Evolutionary conservation across 2,797 vertebrate species (phyloP).

Genomic region (Girardinus metallicus): DNA sequence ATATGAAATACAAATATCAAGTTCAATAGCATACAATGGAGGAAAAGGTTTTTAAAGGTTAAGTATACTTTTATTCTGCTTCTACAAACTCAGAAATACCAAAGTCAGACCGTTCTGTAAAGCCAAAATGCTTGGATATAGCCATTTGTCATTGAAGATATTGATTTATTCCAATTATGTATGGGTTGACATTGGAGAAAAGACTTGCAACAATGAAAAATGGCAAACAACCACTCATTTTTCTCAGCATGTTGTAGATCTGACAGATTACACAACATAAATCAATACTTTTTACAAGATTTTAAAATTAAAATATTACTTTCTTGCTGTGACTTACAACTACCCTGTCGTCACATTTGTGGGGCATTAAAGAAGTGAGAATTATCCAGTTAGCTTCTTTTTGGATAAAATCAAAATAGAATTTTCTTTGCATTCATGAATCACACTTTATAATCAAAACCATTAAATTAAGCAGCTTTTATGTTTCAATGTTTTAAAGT

Average conservation of each 20-base stretch:
- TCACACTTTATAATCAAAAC: not conserved
- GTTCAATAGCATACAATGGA: not conserved
- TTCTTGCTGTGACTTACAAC: not conserved
- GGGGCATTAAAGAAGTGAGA: not conserved
- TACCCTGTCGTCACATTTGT: not conserved
- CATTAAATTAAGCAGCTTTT: not conserved
- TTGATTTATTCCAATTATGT: not conserved
- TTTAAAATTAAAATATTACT: not conserved
- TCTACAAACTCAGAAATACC: not conserved
- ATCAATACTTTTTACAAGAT: not conserved
- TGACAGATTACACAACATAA: not conserved
- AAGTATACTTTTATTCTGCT: not conserved
- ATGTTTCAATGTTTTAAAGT: not conserved
- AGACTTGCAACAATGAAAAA: not conserved
- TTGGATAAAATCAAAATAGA: not conserved
- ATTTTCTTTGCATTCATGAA: not conserved
- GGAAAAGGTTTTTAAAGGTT: not conserved
- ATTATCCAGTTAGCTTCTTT: not conserved
- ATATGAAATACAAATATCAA: not conserved
- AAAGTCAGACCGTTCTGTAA: not conserved
- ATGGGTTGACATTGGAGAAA: not conserved
- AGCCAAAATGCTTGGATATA: not conserved
- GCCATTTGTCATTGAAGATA: not conserved
- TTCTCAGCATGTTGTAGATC: not conserved
- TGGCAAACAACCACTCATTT: not conserved